Percentiles rank a stretch among this genome's conserved stretches.
phyloP scores from a whole-genome alignment of 2,888 invertebrate genomes.

The Chironomus tentans region DNA sequence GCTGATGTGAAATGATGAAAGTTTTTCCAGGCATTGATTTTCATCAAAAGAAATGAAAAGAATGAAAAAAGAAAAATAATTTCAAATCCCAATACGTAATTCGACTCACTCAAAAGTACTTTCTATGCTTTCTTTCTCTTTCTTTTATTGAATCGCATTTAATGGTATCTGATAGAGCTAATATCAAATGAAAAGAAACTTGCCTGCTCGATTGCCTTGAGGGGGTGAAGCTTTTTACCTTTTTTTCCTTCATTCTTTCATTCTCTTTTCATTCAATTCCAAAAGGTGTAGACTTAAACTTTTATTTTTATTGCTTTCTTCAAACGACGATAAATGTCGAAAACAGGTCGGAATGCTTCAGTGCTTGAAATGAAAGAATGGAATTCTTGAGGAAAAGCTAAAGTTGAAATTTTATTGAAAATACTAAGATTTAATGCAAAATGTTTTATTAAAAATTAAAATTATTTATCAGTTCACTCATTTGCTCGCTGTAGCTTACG shows the following conservation, averaged over 20 bases:
- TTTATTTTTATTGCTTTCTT: slow-evolving; percentile 12
- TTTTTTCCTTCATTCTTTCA: background rate
- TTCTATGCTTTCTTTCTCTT: background rate
- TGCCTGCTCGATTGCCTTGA: background rate
- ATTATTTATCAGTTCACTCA: no score
- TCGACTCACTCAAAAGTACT: slow-evolving; percentile 11
- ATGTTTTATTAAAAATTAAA: no score
- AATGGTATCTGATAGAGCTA: slow-evolving; percentile 18
- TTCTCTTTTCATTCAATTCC: background rate
- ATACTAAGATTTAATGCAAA: no score
- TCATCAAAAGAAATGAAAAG: background rate
- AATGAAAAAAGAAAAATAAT: slow-evolving; percentile 1
- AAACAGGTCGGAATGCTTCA: background rate
- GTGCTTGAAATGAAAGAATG: no score
- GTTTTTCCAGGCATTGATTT: slow-evolving; percentile 2
- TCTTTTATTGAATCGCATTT: slow-evolving; percentile 17
- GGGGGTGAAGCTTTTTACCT: background rate
- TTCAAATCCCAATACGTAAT: slow-evolving; percentile 11
- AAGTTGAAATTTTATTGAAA: no score
- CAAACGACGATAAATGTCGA: slow-evolving; percentile 13
- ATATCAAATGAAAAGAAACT: background rate
- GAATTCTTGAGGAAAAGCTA: no score
- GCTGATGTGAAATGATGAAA: background rate
- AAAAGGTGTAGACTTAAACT: slow-evolving; percentile 4
- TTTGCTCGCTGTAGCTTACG: no score